Conservation (phyloP, 2,113 vertebrate species). For the Nannobrachium achirus region DNA sequence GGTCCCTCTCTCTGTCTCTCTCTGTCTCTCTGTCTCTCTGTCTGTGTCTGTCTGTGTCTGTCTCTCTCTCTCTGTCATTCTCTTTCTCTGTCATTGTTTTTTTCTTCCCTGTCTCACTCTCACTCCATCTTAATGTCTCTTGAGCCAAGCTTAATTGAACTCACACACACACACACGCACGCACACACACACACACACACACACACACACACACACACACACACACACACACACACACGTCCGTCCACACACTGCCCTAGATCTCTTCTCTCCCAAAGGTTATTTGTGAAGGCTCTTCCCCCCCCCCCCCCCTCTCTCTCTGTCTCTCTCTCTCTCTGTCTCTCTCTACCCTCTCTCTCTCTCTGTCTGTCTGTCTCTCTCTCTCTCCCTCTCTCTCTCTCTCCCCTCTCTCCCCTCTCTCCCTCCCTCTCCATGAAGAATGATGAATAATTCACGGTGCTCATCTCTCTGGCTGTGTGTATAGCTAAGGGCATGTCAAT, state of each 20-base stretch:
- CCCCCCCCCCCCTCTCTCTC: slow-evolving; percentile 1
- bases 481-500: too few species aligned
- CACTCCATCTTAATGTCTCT: too few species aligned
- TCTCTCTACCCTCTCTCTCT: background rate
- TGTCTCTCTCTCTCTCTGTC: background rate
- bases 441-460: slow-evolving; percentile 68
- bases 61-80: background rate
- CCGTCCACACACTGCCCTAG: slow-evolving; percentile 6
- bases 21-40: background rate
- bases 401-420: background rate
- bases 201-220: slow-evolving; percentile 10
- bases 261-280: slow-evolving; percentile 28
- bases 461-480: too few species aligned
- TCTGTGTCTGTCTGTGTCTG: background rate
- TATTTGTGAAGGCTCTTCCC: slow-evolving; percentile 28
- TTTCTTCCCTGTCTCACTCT: background rate
- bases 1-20: background rate
- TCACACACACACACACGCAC: background rate
- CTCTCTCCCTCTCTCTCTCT: background rate
- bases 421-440: slow-evolving; percentile 20
- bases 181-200: slow-evolving; percentile 2
- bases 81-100: background rate
- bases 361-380: background rate
- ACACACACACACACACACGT: slow-evolving; percentile 1
- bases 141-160: background rate